Evolutionary conservation across 2,797 vertebrate species (phyloP).

Genomic region (Nannoperca australis): DNA sequence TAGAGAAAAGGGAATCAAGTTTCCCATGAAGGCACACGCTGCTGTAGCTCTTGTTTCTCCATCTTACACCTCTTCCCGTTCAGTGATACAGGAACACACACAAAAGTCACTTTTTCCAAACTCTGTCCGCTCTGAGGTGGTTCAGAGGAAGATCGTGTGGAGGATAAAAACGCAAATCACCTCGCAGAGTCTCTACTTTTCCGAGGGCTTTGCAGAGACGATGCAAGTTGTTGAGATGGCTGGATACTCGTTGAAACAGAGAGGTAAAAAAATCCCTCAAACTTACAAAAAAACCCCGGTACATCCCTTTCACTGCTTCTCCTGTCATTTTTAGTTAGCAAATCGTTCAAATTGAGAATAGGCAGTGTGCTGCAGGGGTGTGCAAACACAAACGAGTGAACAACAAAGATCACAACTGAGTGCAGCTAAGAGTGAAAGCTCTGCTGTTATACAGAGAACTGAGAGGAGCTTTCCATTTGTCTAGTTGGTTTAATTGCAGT

Average conservation of each 20-base stretch:
- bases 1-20: slow-evolving; percentile 34
- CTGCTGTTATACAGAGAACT: not conserved
- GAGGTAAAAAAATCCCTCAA: not conserved
- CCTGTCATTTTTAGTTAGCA: not conserved
- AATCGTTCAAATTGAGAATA: slow-evolving; percentile 12
- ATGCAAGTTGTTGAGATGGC: not conserved
- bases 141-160: not conserved
- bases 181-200: not conserved
- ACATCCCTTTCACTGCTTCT: slow-evolving; percentile 7
- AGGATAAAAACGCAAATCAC: slow-evolving; percentile 6
- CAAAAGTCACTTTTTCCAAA: not conserved
- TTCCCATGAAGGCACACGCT: slow-evolving; percentile 61
- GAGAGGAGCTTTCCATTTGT: slow-evolving; percentile 26
- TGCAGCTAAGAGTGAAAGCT: slow-evolving; percentile 4
- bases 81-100: not conserved
- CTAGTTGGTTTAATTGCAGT: slow-evolving; percentile 1
- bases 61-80: slow-evolving; percentile 1
- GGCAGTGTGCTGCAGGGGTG: slow-evolving; percentile 13
- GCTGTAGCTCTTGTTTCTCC: slow-evolving; percentile 37
- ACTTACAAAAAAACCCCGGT: slow-evolving; percentile 1
- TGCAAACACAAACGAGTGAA: slow-evolving; percentile 20
- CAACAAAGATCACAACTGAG: not conserved
- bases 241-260: not conserved
- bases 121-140: not conserved
- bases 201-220: not conserved